Conservation (phyloP, 2,888 invertebrate genomes). For the Emesis russula region DNA sequence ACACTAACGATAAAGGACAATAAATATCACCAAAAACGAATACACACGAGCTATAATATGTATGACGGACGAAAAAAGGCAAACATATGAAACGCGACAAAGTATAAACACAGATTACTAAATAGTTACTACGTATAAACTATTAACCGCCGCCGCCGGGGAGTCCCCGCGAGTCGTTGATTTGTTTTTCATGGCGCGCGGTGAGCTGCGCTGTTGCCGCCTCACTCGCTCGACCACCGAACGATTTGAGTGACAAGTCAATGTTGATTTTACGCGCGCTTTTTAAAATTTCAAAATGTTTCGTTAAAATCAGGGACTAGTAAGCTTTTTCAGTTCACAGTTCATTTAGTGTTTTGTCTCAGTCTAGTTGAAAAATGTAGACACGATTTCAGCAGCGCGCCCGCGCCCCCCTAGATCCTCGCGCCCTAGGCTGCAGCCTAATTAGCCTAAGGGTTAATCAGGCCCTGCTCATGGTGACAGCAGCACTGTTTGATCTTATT, state of each 20-base stretch:
- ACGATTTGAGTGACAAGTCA: constrained; percentile 15
- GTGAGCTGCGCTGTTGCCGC: constrained; percentile 12
- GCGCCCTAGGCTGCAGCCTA: constrained; percentile 57
- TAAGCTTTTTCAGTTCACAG: constrained; percentile 13
- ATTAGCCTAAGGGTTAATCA: constrained; percentile 49
- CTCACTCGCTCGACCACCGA: constrained; percentile 12
- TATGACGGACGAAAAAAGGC: not conserved
- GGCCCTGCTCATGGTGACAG: not conserved
- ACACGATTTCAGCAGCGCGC: constrained; percentile 12
- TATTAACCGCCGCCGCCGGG: constrained; percentile 19
- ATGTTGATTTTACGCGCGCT: constrained; percentile 15
- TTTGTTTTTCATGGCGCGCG: constrained; percentile 12
- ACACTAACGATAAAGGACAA: not conserved
- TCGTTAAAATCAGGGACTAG: constrained; percentile 15
- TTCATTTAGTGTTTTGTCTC: constrained; percentile 38
- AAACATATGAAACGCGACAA: constrained; percentile 5
- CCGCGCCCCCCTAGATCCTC: constrained; percentile 40
- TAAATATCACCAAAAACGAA: not conserved
- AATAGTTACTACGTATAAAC: not conserved
- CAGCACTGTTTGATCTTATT: too few species aligned
- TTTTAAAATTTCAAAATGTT: constrained; percentile 15
- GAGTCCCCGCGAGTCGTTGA: constrained; percentile 20
- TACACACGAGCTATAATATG: constrained; percentile 3
- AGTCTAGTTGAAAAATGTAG: constrained; percentile 40
- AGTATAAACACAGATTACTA: not conserved